Percentiles rank a stretch among this genome's conserved stretches.
Conservation (phyloP, 2,113 vertebrate genomes). For the Psittacula cyanocephala region DNA sequence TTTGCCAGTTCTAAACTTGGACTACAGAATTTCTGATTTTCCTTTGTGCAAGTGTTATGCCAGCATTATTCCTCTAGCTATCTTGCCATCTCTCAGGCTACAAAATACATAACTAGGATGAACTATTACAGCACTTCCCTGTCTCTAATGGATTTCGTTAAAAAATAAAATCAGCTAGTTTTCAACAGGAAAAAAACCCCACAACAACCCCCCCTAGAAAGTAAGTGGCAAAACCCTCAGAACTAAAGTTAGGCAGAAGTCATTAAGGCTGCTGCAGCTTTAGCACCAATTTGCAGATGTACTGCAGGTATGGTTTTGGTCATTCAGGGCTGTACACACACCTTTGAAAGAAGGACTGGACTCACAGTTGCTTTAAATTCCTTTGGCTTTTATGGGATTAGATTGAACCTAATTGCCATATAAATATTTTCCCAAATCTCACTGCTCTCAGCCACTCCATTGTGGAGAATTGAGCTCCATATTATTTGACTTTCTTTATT, state of each 20-base stretch:
- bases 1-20: not conserved
- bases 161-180: not conserved
- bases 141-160: not conserved
- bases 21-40: not conserved
- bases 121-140: not conserved
- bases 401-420: not conserved
- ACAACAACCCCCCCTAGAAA: not conserved
- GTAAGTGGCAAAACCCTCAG: not conserved
- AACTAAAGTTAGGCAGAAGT: not conserved
- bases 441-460: not conserved
- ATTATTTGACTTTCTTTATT: not conserved
- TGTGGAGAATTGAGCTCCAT: not conserved
- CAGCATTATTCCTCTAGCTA: not conserved
- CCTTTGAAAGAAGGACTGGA: not conserved
- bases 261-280: not conserved
- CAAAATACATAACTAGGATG: not conserved
- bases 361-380: not conserved
- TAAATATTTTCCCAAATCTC: not conserved
- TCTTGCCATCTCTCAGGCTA: not conserved
- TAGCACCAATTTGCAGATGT: not conserved
- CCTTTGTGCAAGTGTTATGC: not conserved
- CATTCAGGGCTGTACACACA: not conserved
- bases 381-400: not conserved
- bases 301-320: not conserved
- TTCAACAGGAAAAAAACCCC: not conserved